Evolutionary conservation across 2,888 invertebrate genomes (phyloP), one percentile per base, ranked within the genome.

Genomic region (Fissipunctia ypsillon): DNA sequence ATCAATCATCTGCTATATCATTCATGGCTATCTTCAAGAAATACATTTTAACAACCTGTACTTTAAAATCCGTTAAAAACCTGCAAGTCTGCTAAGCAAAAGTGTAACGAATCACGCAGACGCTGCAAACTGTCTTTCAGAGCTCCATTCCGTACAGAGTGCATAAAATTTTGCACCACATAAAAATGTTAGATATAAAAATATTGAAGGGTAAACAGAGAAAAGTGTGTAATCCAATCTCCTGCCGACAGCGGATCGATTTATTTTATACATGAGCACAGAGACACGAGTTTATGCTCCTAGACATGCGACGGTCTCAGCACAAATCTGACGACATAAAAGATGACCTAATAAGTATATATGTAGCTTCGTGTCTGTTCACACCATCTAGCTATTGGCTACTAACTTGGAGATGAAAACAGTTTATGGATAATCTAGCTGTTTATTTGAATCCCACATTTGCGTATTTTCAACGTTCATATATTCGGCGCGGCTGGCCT

Each of bases 211-310:
- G 67, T 76, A 81, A 79, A 86, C 70, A 74, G 25, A 69, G 69
- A 66, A 81, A 69, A 80, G 66, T 72, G 54, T 80, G 70, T 70
- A 69, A 77, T 82, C 74, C 84, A 82, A 88, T 88, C 76, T 82
- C 71, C 69, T 74, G 76, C 63, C 52, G 65, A 56, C 76, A 74
- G 60, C 48, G 63, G 72, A 81, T 81, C 82, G 74, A 84, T 85
- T 73, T 81, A 76, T 80, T 85, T 80, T 78, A 86, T 63, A 73
- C 76, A n/a, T n/a, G n/a, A n/a, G n/a, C n/a, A n/a, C n/a, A n/a
- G n/a, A n/a, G n/a, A n/a, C n/a, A 57, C 35, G 41, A 76, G 60
- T 83, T 84, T 86, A 85, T 81, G 65, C 68, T 77, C 61, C 57
- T 60, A 73, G 70, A 78, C 59, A 69, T 66, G 66, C 28, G 65